Conservation (phyloP, 2,113 vertebrate genomes). For the Eulemur rufifrons region DNA sequence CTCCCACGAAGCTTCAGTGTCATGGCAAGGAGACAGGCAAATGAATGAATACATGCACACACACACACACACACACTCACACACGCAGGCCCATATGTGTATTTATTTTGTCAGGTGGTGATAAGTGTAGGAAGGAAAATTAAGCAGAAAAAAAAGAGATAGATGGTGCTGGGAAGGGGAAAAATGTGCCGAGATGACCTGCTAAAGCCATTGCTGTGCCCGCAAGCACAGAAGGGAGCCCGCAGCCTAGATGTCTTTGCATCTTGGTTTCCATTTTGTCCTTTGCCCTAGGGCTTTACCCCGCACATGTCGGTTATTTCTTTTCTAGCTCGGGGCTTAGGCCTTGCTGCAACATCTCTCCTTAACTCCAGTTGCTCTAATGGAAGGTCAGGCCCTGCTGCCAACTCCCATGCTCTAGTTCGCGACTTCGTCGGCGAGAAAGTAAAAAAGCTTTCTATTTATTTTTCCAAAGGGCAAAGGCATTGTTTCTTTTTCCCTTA, state of each 20-base stretch:
- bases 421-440: fast-evolving
- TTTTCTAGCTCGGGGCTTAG: fast-evolving
- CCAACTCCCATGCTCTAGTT: not conserved
- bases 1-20: not conserved
- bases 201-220: no score
- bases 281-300: not conserved
- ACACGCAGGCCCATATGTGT: no score
- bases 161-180: fast-evolving
- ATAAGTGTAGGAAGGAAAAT: not conserved
- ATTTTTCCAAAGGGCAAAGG: not conserved
- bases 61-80: no score
- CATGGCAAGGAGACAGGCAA: not conserved
- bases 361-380: not conserved
- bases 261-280: not conserved
- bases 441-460: not conserved
- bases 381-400: not conserved
- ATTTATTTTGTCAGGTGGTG: not conserved
- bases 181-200: no score
- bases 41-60: no score
- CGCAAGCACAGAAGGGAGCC: fast-evolving
- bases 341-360: not conserved
- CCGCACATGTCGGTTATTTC: fast-evolving
- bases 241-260: fast-evolving
- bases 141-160: not conserved
- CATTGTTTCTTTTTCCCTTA: conserved; percentile 10